Base-by-base conservation (phyloP, 2,888 invertebrate genomes). In the Lysandra bellargus region DNA sequence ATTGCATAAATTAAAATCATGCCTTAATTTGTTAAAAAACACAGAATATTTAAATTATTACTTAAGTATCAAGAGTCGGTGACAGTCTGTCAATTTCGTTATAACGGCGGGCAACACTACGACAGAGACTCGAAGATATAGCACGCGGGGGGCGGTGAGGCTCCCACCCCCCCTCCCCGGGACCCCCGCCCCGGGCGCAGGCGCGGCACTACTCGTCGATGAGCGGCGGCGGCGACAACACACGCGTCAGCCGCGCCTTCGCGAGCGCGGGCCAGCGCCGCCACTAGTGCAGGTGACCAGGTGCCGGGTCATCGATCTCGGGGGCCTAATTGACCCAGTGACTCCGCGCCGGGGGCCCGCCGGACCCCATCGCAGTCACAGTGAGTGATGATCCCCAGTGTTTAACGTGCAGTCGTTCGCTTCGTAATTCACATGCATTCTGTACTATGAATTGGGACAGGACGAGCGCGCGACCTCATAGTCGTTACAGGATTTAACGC, bases 131-230 rank as follows among this genome's bases (percentile, higher is more conserved):
- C 33, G 61, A 64, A 79, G 17, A 64, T 17, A 61, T 60, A 75
- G 53, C 69, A n/a, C 53, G 78, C 73, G 61, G 17, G 76, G 77
- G 30, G 76, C 64, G 78, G 30, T 57, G 75, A 57, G 49, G 49
- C 44, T 1, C 7, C 6, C 44, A 1, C 1, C 44, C 7, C 7
- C 44, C 1, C 44, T 44, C 44, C 44, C 7, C 9, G 44, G 4
- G 2, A 23, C 23, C 53, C 53, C 53, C 53, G 53, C 57, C 14
- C 17, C 72, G 64, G 53, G 80, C 78, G 81, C 76, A 73, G 79
- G 78, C 69, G 81, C 81, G 79, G 81, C 74, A 78, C 81, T 81
- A 77, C 78, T 78, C 81, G 80, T 73, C 72, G 60, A 74, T 77
- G 73, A 76, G 57, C 69, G 73, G 80, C 77, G 80, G 80, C 69